Base-by-base conservation (phyloP, 2,888 invertebrate genomes). In the Synergus itoensis region DNA sequence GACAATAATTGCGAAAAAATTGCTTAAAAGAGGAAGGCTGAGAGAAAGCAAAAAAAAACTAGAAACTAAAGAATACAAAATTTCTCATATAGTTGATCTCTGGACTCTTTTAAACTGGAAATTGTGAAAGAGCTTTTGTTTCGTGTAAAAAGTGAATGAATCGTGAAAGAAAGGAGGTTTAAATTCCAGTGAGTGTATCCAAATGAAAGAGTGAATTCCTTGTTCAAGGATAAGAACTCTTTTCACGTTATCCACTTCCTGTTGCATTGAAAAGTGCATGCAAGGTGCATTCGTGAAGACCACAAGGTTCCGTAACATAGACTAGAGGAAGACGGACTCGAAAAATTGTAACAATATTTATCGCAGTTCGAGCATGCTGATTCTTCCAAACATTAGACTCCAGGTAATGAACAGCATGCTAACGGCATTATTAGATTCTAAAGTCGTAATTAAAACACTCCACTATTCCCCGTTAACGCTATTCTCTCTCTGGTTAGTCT, bases 321-420 rank as follows among this genome's bases (percentile, higher is more conserved):
- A 81, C 79, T 82, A 83, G 77, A 53, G 67, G 79, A 63, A 63
- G 40, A 80, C 79, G 80, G 80, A 81, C 77, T 77, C 75, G 77
- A 79, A 82, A 80, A 80, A 53, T 53, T 60, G 76, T 77, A 60
- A 67, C 77, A 76, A 57, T 78, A 67, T 64, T 79, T 79, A 81
- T 81, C 77, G 77, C 21, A 65, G 63, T 53, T 8, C 79, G 81
- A 84, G 82, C 80, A 92, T 92, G 92, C 87, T 92, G 85, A 92
- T 92, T 80, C 89, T 92, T 80, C 92, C 92, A 82, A 91, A 92
- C 81, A 91, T 92, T 75, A 91, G 89, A 80, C 87, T 92, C 16
- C 92, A 92, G 92, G 92, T 92, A 91, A 88, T 82, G 73, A 73
- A n/a, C 53, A 53, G 36, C 41, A n/a, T 65, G 11, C n/a, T 65